These are phyloP conservation scores for Enteromius viviparus DNA, from an alignment of 2,797 vertebrate genomes.

Conservation along the genomic window DNA sequence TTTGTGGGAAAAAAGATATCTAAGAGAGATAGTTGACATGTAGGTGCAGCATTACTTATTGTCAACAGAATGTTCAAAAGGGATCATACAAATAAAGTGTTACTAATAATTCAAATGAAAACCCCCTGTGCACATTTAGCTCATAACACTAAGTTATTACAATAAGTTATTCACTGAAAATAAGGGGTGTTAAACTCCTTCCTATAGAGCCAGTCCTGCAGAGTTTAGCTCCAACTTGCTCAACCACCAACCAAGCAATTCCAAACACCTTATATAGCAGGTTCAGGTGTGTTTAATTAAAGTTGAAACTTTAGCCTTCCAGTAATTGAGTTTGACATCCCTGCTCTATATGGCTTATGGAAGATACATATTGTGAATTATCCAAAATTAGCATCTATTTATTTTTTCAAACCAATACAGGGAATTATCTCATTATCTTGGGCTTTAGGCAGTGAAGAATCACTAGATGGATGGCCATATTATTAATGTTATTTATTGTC, in stretches of 20 bases:
- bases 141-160: no score
- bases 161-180: background rate
- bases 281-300: background rate
- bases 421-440: background rate
- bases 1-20: no score
- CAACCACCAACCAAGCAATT: background rate
- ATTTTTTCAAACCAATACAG: background rate
- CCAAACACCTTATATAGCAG: background rate
- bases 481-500: background rate
- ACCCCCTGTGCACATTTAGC: slow-evolving; percentile 11
- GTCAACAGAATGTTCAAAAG: background rate
- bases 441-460: background rate
- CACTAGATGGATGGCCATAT: background rate
- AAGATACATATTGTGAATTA: background rate
- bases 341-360: background rate
- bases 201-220: background rate
- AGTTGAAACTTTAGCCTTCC: background rate
- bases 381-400: background rate
- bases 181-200: background rate
- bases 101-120: slow-evolving; percentile 42
- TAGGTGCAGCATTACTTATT: background rate
- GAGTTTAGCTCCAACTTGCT: background rate
- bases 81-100: background rate
- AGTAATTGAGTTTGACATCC: background rate
- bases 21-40: no score